These are phyloP conservation scores for Stegophylla sp. DNA, from an alignment of 2,888 invertebrate species.

Conservation along the genomic window DNA sequence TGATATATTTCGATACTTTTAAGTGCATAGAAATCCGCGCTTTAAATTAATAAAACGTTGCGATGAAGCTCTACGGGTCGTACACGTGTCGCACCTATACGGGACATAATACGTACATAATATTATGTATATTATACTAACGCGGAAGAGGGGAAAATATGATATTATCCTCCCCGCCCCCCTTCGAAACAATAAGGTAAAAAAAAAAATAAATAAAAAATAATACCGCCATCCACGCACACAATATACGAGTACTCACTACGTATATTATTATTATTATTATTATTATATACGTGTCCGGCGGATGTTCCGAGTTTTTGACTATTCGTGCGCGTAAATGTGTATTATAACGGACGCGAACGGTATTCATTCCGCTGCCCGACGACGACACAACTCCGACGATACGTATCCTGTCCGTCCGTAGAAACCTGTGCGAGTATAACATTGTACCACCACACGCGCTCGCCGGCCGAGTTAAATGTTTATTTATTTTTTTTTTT, in stretches of 20 bases:
- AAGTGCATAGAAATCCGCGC: too few relatives aligned
- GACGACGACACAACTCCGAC: neutral
- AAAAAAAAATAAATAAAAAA: neutral
- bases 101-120: too few relatives aligned
- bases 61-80: too few relatives aligned
- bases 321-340: slow-evolving; percentile 54
- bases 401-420: slow-evolving; percentile 45
- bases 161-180: slow-evolving; percentile 19
- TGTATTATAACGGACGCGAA: slow-evolving; percentile 51
- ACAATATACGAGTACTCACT: neutral
- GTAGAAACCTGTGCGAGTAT: slow-evolving; percentile 46
- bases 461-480: slow-evolving; percentile 7
- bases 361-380: slow-evolving; percentile 30
- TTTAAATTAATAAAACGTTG: too few relatives aligned
- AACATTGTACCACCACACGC: neutral
- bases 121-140: too few relatives aligned
- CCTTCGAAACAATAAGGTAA: neutral
- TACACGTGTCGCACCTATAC: too few relatives aligned
- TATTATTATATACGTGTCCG: slow-evolving; percentile 27
- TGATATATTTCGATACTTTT: too few relatives aligned
- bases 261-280: neutral
- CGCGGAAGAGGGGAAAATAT: slow-evolving; percentile 17
- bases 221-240: slow-evolving; percentile 2
- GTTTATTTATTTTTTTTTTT: slow-evolving; percentile 25
- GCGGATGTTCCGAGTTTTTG: slow-evolving; percentile 54